These are phyloP conservation scores for Triplophysa rosa DNA, from an alignment of 2,113 vertebrate species.

Conservation along the genomic window DNA sequence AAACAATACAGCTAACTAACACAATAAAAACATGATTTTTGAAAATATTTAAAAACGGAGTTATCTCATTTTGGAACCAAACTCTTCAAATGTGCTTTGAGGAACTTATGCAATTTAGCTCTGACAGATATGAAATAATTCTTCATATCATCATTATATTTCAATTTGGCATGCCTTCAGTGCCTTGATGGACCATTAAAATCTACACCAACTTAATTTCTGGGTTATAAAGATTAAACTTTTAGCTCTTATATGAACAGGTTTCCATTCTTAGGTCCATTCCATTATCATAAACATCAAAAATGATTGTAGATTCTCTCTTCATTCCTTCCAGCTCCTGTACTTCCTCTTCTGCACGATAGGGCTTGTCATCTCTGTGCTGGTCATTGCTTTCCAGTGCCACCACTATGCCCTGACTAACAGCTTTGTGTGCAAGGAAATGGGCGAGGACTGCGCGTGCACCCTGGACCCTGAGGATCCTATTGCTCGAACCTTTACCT, in stretches of 20 bases:
- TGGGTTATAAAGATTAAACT: not conserved
- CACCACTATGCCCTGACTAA: conserved; percentile 81
- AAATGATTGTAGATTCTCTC: not conserved
- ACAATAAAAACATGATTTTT: no score
- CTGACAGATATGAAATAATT: not conserved
- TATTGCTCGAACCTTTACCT: conserved; percentile 84
- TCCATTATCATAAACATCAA: not conserved
- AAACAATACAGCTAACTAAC: no score
- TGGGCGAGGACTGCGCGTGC: conserved; percentile 76
- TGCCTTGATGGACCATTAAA: not conserved
- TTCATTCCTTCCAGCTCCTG: conserved; percentile 72
- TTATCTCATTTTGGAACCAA: no score
- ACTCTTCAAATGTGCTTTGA: no score
- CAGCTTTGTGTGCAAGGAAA: conserved; percentile 72
- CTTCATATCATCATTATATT: not conserved
- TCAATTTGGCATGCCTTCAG: not conserved
- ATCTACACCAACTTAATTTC: not conserved
- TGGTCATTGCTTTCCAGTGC: conserved; percentile 84
- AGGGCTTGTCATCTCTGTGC: conserved; percentile 80
- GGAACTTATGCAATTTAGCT: no score
- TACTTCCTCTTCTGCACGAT: conserved; percentile 89
- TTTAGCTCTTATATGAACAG: conserved; percentile 13
- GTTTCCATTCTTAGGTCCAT: not conserved
- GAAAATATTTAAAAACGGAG: no score
- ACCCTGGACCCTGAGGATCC: conserved; percentile 79